Conservation (phyloP, 2,113 vertebrate genomes). For the Eupsittula cactorum region DNA sequence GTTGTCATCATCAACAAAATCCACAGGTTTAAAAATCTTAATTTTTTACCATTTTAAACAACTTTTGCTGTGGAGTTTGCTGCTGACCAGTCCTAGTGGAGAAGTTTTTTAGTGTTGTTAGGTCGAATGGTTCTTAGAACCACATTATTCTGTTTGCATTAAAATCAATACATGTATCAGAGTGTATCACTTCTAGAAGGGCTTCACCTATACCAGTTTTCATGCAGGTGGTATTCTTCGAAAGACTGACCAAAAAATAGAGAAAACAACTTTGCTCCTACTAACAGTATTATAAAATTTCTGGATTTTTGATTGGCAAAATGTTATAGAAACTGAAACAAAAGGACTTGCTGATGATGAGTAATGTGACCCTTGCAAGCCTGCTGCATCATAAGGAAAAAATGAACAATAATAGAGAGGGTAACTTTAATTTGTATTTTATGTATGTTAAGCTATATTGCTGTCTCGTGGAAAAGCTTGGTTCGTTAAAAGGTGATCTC, state of each 20-base stretch:
- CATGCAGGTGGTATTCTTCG: not conserved
- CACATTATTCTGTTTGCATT: not conserved
- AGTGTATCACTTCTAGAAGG: not conserved
- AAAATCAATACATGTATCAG: not conserved
- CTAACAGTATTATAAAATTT: not conserved
- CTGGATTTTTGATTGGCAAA: not conserved
- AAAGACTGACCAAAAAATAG: not conserved
- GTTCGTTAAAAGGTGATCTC: not conserved
- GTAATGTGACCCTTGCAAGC: not conserved
- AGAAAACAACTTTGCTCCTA: not conserved
- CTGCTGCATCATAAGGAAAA: not conserved
- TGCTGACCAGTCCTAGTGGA: not conserved
- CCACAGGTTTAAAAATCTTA: not conserved
- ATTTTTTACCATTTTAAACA: not conserved
- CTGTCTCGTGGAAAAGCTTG: not conserved
- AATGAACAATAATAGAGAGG: not conserved
- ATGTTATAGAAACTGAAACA: not conserved
- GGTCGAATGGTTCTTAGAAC: not conserved
- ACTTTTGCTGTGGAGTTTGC: not conserved
- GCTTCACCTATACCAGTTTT: rapidly evolving
- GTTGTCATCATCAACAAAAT: not conserved
- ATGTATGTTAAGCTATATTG: not conserved
- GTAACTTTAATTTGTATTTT: not conserved
- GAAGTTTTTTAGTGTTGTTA: not conserved
- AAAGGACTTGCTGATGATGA: not conserved